Percentiles rank a stretch among this genome's conserved stretches.
phyloP scores from a whole-genome alignment of 2,888 invertebrate genomes.

The Brenthis hecate region DNA sequence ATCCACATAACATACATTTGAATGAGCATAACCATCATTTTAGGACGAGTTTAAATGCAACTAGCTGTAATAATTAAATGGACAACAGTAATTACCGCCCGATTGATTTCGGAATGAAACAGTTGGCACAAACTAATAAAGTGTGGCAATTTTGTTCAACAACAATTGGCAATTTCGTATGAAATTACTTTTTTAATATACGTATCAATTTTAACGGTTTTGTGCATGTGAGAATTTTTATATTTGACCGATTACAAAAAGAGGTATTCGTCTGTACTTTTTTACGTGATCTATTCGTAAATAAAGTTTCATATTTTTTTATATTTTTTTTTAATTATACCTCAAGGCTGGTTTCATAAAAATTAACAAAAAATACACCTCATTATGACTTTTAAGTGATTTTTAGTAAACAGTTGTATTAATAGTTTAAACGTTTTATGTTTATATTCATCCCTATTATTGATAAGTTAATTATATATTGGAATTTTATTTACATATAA shows the following conservation, averaged over 20 bases:
- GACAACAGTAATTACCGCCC: constrained; percentile 17
- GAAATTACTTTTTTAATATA: constrained; percentile 1
- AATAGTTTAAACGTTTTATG: too few relatives aligned
- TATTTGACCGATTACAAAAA: not conserved
- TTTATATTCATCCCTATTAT: too few relatives aligned
- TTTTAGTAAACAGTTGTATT: too few relatives aligned
- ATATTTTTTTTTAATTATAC: too few relatives aligned
- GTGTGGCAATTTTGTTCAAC: not conserved
- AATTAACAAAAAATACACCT: too few relatives aligned
- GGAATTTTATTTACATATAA: too few relatives aligned
- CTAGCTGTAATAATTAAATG: constrained; percentile 20
- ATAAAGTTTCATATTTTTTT: too few relatives aligned
- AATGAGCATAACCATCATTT: constrained; percentile 9
- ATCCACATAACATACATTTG: not conserved
- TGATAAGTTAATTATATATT: too few relatives aligned
- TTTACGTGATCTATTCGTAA: too few relatives aligned
- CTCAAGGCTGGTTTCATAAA: too few relatives aligned
- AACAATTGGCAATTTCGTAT: not conserved
- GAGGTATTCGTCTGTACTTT: too few relatives aligned
- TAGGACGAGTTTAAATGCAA: constrained; percentile 2
- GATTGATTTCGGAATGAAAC: constrained; percentile 24
- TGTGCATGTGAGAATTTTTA: not conserved
- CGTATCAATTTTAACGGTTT: constrained; percentile 4
- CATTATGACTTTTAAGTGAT: too few relatives aligned
- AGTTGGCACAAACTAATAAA: constrained; percentile 15